These are phyloP conservation scores for Atta texana DNA, from an alignment of 1,140 invertebrate species.

Conservation along the genomic window DNA sequence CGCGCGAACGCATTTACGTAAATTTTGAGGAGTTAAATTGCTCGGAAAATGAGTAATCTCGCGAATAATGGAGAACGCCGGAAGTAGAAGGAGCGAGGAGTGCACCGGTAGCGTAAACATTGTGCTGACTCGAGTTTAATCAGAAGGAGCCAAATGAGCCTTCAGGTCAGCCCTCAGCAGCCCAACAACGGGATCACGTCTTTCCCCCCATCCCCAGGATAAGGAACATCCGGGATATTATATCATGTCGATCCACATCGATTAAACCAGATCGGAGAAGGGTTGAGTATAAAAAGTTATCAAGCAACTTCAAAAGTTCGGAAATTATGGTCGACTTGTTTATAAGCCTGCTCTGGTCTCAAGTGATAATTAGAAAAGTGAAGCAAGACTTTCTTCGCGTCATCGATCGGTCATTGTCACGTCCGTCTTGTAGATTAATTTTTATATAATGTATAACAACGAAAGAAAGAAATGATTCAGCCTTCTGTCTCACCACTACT, in stretches of 20 bases:
- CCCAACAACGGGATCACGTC: slow-evolving; percentile 1
- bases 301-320: slow-evolving; percentile 45
- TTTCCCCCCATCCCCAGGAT: not conserved
- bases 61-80: slow-evolving; percentile 50
- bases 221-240: slow-evolving; percentile 12
- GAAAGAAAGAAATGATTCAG: not conserved
- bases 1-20: slow-evolving; percentile 1
- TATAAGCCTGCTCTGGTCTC: not conserved
- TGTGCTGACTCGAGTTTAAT: slow-evolving; percentile 62
- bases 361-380: slow-evolving; percentile 60
- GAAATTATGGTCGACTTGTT: slow-evolving; percentile 17
- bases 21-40: slow-evolving; percentile 59
- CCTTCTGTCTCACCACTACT: not conserved
- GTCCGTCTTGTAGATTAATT: not conserved
- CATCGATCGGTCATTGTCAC: slow-evolving; percentile 1
- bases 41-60: slow-evolving; percentile 61
- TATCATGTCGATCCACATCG: slow-evolving; percentile 25
- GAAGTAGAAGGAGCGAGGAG: slow-evolving; percentile 13
- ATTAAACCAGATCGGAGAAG: not conserved
- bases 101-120: slow-evolving; percentile 53
- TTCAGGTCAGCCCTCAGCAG: slow-evolving; percentile 31
- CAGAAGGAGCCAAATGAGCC: slow-evolving; percentile 57
- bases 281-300: not conserved
- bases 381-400: not conserved
- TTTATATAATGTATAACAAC: not conserved